Percentiles rank a stretch among this genome's conserved stretches.
Evolutionary conservation across 2,888 invertebrate genomes (phyloP).

Genomic region (Antheraea yamamai): DNA sequence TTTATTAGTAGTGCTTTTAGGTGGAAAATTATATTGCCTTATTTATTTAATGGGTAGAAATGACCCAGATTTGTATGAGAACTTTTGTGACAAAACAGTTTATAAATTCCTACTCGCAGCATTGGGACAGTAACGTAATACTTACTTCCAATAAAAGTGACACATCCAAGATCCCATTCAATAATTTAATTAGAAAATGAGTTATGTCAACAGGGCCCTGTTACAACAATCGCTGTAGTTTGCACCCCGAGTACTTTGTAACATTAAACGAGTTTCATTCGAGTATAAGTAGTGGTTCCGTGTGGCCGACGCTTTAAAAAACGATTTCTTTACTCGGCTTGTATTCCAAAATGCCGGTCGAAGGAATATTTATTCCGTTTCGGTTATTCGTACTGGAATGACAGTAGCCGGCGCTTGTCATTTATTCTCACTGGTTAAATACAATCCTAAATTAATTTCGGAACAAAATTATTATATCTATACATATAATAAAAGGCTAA

Average conservation of each 20-base stretch:
- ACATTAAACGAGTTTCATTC: neutral
- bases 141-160: no score
- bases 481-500: no score
- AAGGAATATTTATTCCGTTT: constrained; percentile 8
- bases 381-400: neutral
- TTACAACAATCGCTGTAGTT: neutral
- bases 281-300: neutral
- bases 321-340: neutral
- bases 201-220: neutral
- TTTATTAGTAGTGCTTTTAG: no score
- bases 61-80: no score
- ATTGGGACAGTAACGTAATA: neutral
- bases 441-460: neutral
- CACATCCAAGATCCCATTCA: no score
- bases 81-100: no score
- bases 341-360: neutral
- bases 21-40: no score
- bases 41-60: neutral
- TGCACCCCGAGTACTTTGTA: neutral
- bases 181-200: no score
- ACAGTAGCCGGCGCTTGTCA: neutral
- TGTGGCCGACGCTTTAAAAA: neutral
- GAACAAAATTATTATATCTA: no score
- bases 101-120: no score
- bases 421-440: neutral